Evolutionary conservation across 1,140 invertebrate species (phyloP), one percentile per base, ranked within the genome.

Genomic region (Formica exsecta): DNA sequence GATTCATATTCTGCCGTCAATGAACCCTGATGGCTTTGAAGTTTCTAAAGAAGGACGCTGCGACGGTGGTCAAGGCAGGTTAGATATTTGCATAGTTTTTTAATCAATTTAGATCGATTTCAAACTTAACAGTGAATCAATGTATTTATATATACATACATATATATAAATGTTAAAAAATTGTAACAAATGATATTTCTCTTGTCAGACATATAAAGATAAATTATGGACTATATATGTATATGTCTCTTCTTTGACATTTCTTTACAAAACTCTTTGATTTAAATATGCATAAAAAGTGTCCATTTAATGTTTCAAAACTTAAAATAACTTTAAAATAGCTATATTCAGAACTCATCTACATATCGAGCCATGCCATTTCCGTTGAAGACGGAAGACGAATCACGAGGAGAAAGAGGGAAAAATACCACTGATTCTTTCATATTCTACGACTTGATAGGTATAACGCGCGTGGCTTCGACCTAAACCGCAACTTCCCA

Each of bases 21-120:
- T 99, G 97, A 98, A 98, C 93, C 98, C 98, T 0, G 98, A 99
- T 93, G 98, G 98, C 3, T 98, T 98, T 92, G 97, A 98, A 86
- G 97, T 98, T 4, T 97, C 98, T 1, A 97, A 97, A 87, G 98
- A 98, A 94, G 98, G 98, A 73, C 96, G 97, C 66, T 99, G 98
- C 92, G 97, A 98, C 85, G 98, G 98, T 62, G 97, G 97, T 22
- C 97, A 97, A 92, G 98, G 98, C 93, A 97, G 98, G 97, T 98
- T 61, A 87, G 88, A 86, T 11, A n/a, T 83, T 83, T n/a, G 16
- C 2, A 54, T 48, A 44, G 16, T 16, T 32, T 16, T 32, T 19
- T 36, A 19, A 5, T 19, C 4, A 51, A 16, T 19, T 51, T 19
- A 6, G 5, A 19, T 51, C 16, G 16, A 16, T 16, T 4, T 51